Conservation (phyloP, 1,140 invertebrate species). For the Muscidifurax raptorellus region DNA sequence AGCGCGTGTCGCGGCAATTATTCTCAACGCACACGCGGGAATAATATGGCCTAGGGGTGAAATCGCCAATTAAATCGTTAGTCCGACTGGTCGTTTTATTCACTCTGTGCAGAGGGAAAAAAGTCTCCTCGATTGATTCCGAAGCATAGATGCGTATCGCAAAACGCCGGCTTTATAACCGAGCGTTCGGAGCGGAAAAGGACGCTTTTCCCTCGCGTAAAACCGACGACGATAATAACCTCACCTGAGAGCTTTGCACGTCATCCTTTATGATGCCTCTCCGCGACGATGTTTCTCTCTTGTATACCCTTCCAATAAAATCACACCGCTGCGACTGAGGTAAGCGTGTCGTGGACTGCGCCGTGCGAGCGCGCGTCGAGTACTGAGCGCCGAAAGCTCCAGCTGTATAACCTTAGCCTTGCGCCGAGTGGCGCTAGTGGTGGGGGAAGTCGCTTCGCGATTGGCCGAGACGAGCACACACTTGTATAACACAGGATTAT, state of each 20-base stretch:
- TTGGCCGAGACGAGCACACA: constrained; percentile 7
- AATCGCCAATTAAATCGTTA: constrained; percentile 9
- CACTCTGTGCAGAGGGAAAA: no score
- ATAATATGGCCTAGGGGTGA: background rate
- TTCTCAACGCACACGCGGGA: background rate
- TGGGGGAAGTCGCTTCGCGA: background rate
- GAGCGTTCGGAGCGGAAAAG: no score
- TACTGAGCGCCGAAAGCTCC: constrained; percentile 30
- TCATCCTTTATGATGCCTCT: constrained; percentile 11
- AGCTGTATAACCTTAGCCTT: background rate
- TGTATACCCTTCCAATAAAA: no score
- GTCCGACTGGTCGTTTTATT: no score
- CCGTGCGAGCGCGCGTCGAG: background rate
- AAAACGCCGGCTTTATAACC: no score
- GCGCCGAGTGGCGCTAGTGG: background rate
- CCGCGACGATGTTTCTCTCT: no score
- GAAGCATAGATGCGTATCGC: no score
- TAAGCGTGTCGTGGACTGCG: background rate
- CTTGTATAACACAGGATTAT: background rate
- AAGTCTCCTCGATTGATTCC: no score
- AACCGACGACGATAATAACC: background rate
- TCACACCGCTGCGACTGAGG: background rate
- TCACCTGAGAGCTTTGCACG: constrained; percentile 22
- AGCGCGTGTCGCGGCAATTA: constrained; percentile 7
- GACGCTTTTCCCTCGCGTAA: no score